phyloP scores from a whole-genome alignment of 2,888 invertebrate genomes.

The Adineta ricciae region DNA sequence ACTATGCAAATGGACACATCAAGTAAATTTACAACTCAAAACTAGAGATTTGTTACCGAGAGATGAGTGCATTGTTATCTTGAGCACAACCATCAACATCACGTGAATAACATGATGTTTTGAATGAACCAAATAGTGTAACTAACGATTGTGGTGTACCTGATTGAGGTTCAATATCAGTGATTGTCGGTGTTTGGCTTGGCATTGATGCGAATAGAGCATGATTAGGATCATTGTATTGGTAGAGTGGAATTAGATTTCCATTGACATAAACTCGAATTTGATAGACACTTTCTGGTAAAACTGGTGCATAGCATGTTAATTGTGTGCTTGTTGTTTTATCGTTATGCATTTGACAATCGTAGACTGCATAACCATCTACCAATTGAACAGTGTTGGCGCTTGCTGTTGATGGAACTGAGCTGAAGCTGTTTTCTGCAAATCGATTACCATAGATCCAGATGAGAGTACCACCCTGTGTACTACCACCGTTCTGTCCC shows the following conservation, averaged over 20 bases:
- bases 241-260: constrained; percentile 27
- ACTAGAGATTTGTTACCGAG: not conserved
- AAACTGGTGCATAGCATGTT: constrained; percentile 26
- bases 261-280: constrained; percentile 28
- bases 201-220: not conserved
- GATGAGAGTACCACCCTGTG: constrained; percentile 26
- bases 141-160: not conserved
- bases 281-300: constrained; percentile 11
- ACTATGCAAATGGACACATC: not conserved
- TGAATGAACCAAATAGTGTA: not conserved
- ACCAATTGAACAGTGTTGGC: constrained; percentile 25
- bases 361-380: not conserved
- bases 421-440: constrained; percentile 23
- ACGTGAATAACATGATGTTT: not conserved
- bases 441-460: constrained; percentile 31
- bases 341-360: constrained; percentile 30
- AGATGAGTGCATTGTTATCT: not conserved
- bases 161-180: not conserved
- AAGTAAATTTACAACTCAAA: not conserved
- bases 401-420: not conserved
- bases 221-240: not conserved
- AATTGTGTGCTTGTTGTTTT: constrained; percentile 30
- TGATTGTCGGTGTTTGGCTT: not conserved
- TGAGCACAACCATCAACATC: not conserved
- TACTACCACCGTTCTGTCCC: not conserved